Evolutionary conservation across 1,140 invertebrate species (phyloP).

Genomic region (Drosophila pallidifrons): DNA sequence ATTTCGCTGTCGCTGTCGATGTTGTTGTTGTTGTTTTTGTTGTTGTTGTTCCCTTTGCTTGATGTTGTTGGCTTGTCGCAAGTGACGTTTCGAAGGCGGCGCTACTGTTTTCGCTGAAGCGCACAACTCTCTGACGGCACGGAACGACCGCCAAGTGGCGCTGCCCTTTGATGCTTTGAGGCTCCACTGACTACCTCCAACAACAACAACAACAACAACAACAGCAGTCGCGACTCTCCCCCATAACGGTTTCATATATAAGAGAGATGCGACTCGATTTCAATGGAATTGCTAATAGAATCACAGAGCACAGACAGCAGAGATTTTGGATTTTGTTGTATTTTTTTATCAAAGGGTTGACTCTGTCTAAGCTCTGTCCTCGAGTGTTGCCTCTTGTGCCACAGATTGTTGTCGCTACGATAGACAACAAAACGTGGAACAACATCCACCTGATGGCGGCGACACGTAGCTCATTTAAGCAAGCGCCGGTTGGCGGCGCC

Average conservation of each 20-base stretch:
- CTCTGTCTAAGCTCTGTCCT: slow-evolving; percentile 68
- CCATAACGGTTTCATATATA: slow-evolving; percentile 62
- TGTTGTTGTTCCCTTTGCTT: not conserved
- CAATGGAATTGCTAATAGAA: slow-evolving; percentile 78
- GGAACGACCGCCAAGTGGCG: slow-evolving; percentile 78
- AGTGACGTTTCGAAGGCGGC: slow-evolving; percentile 53
- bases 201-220: no score
- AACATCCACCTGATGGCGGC: slow-evolving; percentile 70
- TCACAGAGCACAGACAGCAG: slow-evolving; percentile 43
- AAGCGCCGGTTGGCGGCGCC: slow-evolving; percentile 67
- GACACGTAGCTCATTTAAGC: slow-evolving; percentile 74
- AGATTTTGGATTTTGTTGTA: not conserved
- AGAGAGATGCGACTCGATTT: slow-evolving; percentile 69
- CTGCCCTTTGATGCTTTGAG: slow-evolving; percentile 70
- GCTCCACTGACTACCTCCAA: not conserved
- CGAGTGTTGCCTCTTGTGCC: slow-evolving; percentile 25
- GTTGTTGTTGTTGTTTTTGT: slow-evolving; percentile 15
- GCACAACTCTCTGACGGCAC: slow-evolving; percentile 62
- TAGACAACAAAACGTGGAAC: not conserved
- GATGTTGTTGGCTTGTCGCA: slow-evolving; percentile 10
- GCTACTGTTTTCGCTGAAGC: slow-evolving; percentile 79
- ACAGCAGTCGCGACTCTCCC: not conserved
- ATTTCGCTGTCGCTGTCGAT: slow-evolving; percentile 53
- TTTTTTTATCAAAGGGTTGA: slow-evolving; percentile 74
- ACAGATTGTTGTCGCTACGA: not conserved